Percentiles rank a stretch among this genome's conserved stretches.
Evolutionary conservation across 92 coral and sea anemone genomes (phyloP).

Genomic region (Plumapathes pennacea): DNA sequence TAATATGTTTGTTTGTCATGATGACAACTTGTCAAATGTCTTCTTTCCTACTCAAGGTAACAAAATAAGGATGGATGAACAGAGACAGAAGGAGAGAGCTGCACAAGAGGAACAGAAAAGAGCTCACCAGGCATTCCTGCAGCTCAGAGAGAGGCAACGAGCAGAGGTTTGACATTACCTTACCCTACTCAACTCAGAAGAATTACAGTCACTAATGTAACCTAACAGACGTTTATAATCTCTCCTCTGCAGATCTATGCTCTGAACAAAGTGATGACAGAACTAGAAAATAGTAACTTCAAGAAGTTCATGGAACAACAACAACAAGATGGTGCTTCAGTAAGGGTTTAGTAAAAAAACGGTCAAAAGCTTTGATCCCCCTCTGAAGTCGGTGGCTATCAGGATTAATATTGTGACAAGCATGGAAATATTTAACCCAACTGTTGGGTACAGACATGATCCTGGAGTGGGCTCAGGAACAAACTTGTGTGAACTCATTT

Average conservation of each 20-base stretch:
- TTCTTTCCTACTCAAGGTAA: constrained; percentile 20
- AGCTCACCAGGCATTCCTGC: constrained; percentile 44
- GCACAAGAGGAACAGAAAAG: constrained; percentile 62
- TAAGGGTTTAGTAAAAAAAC: no score
- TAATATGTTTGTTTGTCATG: no score
- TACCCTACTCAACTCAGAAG: no score
- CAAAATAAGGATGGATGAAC: constrained; percentile 64
- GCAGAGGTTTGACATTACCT: constrained; percentile 92
- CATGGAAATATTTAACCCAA: no score
- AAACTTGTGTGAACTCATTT: no score
- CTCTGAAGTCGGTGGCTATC: no score
- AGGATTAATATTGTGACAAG: no score
- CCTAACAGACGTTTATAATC: not conserved
- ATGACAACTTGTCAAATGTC: not conserved
- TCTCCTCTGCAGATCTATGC: constrained; percentile 81
- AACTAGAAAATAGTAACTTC: constrained; percentile 84
- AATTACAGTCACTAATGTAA: not conserved
- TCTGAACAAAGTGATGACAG: constrained; percentile 91
- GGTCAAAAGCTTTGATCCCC: no score
- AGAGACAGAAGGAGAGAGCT: constrained; percentile 55
- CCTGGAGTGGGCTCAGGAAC: no score
- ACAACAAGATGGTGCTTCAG: no score
- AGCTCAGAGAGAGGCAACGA: constrained; percentile 79
- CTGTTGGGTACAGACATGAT: no score
- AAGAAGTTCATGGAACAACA: constrained; percentile 84